A percentile compares a stretch with the other conserved stretches of the same genome.
Conservation (phyloP, 2,113 vertebrate species). For the Egretta garzetta region DNA sequence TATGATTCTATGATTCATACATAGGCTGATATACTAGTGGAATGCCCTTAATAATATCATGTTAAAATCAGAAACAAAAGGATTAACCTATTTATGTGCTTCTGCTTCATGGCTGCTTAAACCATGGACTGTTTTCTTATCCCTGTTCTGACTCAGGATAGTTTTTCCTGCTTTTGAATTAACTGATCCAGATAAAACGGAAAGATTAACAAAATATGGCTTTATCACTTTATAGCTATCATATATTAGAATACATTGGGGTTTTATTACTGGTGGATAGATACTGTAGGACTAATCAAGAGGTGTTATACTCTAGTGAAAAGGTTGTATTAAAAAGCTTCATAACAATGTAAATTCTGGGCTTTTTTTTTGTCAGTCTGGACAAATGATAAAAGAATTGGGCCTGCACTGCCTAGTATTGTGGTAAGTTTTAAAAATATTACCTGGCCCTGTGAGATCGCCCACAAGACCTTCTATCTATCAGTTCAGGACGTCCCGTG, state of each 20-base stretch:
- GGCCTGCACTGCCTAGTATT: not conserved
- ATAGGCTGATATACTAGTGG: not conserved
- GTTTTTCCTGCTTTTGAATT: not conserved
- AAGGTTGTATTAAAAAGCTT: not conserved
- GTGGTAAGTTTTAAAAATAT: not conserved
- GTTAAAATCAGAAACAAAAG: not conserved
- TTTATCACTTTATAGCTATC: not conserved
- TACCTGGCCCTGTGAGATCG: not conserved
- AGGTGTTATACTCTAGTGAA: not conserved
- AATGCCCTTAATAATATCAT: not conserved
- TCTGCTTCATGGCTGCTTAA: not conserved
- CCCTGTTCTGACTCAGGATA: not conserved
- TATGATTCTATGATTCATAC: not conserved
- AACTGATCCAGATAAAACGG: not conserved
- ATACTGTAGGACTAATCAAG: not conserved
- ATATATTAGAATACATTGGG: not conserved
- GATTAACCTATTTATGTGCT: not conserved
- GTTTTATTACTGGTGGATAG: not conserved
- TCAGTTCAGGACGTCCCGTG: rapidly evolving
- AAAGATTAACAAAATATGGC: not conserved
- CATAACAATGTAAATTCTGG: not conserved
- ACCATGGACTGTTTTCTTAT: not conserved
- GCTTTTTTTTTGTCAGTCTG: not conserved
- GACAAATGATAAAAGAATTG: not conserved
- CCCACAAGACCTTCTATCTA: not conserved